Percentiles rank a stretch among this genome's conserved stretches.
Evolutionary conservation across 2,797 vertebrate species (phyloP).

Genomic region (Poecilia wingei): DNA sequence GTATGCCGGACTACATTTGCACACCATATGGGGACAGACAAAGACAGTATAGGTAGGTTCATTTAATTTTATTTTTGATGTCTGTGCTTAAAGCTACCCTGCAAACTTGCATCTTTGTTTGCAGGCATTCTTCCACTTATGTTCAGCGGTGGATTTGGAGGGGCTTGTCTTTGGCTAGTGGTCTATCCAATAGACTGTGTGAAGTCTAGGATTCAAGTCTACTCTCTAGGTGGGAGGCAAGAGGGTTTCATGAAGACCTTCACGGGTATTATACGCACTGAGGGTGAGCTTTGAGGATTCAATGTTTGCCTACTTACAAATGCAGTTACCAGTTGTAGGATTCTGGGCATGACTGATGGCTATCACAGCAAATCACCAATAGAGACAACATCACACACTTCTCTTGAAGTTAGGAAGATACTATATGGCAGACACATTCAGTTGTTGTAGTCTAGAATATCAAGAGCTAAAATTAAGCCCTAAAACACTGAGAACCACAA

Average conservation of each 20-base stretch:
- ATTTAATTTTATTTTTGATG: not conserved
- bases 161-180: constrained; percentile 90
- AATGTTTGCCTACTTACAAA: not conserved
- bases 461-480: not conserved
- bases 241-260: constrained; percentile 89
- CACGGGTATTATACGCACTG: constrained; percentile 80
- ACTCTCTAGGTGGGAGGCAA: constrained; percentile 91
- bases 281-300: constrained; percentile 77
- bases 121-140: constrained; percentile 87
- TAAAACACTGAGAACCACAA: not conserved
- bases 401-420: not conserved
- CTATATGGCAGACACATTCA: not conserved
- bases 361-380: not conserved
- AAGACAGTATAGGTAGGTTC: constrained; percentile 87
- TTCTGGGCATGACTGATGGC: not conserved
- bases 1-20: constrained; percentile 88
- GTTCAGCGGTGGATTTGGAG: constrained; percentile 92
- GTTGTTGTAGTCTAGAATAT: not conserved
- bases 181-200: constrained; percentile 94
- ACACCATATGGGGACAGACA: constrained; percentile 81
- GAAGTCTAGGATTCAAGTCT: constrained; percentile 94
- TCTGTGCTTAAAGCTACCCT: not conserved
- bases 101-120: not conserved
- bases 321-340: not conserved
- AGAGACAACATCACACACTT: not conserved